phyloP scores from a whole-genome alignment of 2,888 invertebrate genomes.

The Pandemis heparana region DNA sequence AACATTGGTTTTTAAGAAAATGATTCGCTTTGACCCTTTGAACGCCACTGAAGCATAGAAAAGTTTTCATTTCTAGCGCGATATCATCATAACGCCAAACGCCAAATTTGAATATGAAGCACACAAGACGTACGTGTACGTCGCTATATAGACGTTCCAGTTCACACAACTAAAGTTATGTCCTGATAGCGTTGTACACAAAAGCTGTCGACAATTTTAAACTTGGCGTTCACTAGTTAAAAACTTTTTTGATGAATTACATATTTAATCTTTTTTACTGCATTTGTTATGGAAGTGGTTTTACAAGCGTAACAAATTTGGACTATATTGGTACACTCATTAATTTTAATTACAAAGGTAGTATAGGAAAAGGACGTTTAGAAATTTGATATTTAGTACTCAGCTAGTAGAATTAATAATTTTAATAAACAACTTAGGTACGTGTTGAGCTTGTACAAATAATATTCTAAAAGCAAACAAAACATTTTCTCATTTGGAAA shows the following conservation, averaged over 20 bases:
- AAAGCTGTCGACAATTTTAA: background rate
- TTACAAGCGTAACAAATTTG: background rate
- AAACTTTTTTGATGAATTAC: background rate
- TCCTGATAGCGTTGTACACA: too few species aligned
- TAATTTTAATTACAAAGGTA: slow-evolving; percentile 1
- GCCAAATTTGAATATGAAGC: too few species aligned
- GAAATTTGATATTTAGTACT: slow-evolving; percentile 24
- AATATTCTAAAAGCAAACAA: too few species aligned
- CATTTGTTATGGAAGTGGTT: slow-evolving; percentile 13
- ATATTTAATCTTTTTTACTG: background rate
- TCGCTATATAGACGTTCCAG: too few species aligned
- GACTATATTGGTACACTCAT: slow-evolving; percentile 32
- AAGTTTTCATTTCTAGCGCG: too few species aligned
- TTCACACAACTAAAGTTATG: too few species aligned
- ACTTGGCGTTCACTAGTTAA: background rate
- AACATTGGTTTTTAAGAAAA: too few species aligned
- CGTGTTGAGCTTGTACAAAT: background rate
- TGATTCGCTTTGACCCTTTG: too few species aligned
- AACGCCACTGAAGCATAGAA: too few species aligned
- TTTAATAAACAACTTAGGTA: background rate
- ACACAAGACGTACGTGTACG: too few species aligned
- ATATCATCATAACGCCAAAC: too few species aligned
- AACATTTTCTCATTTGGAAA: background rate
- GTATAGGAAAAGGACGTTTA: slow-evolving; percentile 25
- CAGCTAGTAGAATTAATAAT: slow-evolving; percentile 15